A percentile compares a stretch with the other conserved stretches of the same genome.
phyloP scores from a whole-genome alignment of 2,113 vertebrate species.

The Corythaixoides concolor region DNA sequence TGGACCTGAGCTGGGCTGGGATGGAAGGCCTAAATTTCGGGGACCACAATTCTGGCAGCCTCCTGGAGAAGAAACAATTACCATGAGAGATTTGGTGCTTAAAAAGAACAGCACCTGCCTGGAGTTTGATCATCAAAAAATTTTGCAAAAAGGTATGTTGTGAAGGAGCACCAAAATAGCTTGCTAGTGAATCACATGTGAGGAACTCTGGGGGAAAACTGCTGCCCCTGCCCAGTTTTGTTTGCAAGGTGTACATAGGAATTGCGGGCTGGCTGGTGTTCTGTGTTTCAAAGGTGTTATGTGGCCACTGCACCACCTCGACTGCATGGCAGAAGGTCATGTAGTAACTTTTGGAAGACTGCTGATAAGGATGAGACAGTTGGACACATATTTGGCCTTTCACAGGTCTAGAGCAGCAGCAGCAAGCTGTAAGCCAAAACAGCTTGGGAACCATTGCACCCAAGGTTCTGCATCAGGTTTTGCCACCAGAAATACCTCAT shows the following conservation, averaged over 20 bases:
- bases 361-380: not conserved
- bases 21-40: not conserved
- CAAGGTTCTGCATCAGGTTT: not conserved
- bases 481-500: not conserved
- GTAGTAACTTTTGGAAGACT: not conserved
- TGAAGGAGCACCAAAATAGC: not conserved
- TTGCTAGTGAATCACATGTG: fast-evolving
- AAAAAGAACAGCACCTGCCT: not conserved
- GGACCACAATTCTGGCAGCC: not conserved
- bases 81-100: not conserved
- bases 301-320: not conserved
- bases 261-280: not conserved
- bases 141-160: not conserved
- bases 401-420: not conserved
- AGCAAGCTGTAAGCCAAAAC: not conserved
- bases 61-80: not conserved
- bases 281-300: not conserved
- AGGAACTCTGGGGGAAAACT: not conserved
- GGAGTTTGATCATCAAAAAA: not conserved
- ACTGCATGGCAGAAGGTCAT: not conserved
- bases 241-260: not conserved
- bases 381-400: not conserved
- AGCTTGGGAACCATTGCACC: not conserved
- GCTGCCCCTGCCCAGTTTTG: not conserved
- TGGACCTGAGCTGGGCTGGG: not conserved